These are phyloP conservation scores for Hemaris fuciformis DNA, from an alignment of 2,888 invertebrate genomes.

Conservation along the genomic window DNA sequence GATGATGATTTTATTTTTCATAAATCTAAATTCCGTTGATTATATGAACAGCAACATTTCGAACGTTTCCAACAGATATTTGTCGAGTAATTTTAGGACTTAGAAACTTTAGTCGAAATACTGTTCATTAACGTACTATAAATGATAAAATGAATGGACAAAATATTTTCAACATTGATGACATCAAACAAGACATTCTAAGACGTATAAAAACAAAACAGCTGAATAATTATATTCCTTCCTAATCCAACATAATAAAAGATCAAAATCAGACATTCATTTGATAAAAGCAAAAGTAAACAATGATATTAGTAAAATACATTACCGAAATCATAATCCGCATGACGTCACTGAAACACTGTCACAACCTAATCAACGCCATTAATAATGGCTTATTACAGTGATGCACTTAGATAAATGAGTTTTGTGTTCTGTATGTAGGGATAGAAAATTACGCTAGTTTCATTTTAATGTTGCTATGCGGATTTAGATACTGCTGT, in stretches of 20 bases:
- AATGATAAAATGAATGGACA: too few species aligned
- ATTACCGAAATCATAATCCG: constrained; percentile 10
- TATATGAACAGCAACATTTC: too few species aligned
- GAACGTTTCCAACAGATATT: too few species aligned
- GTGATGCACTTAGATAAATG: constrained; percentile 8
- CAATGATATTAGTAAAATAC: not conserved
- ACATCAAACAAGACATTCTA: too few species aligned
- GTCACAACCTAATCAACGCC: not conserved
- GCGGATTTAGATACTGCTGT: not conserved
- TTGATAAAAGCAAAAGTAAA: not conserved
- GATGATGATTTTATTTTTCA: too few species aligned
- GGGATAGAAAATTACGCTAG: not conserved
- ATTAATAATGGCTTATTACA: constrained; percentile 4
- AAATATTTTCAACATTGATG: too few species aligned
- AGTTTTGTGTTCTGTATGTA: not conserved
- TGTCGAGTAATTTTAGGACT: too few species aligned
- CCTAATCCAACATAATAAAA: not conserved
- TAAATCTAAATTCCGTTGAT: too few species aligned
- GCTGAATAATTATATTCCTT: too few species aligned
- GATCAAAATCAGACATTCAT: not conserved
- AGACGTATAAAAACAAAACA: too few species aligned
- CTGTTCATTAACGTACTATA: too few species aligned
- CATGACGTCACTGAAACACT: not conserved
- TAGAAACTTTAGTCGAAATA: too few species aligned
- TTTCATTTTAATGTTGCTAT: not conserved